Evolutionary conservation across 2,888 invertebrate genomes (phyloP).

Genomic region (Liopterus haemorrhoidalis): DNA sequence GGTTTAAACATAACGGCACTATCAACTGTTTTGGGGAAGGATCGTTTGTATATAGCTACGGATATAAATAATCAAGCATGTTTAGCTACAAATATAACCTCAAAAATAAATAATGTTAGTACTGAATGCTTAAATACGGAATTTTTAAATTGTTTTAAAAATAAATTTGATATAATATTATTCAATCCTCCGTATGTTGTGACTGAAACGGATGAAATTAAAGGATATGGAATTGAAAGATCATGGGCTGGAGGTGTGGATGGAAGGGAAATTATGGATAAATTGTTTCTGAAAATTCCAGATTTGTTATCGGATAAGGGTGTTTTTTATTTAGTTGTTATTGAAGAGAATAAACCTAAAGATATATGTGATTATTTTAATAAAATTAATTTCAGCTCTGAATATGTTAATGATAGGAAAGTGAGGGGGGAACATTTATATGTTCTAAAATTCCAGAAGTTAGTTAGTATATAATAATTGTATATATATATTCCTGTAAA

Average conservation of each 20-base stretch:
- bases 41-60: constrained; percentile 57
- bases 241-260: constrained; percentile 76
- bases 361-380: constrained; percentile 61
- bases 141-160: constrained; percentile 54
- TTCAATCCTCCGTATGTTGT: constrained; percentile 99
- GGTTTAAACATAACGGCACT: constrained; percentile 87
- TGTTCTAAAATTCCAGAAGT: constrained; percentile 61
- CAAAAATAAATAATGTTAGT: constrained; percentile 57
- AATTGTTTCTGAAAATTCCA: constrained; percentile 63
- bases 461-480: neutral
- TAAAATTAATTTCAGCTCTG: constrained; percentile 53
- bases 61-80: constrained; percentile 85
- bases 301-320: constrained; percentile 67
- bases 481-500: constrained; percentile 1
- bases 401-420: constrained; percentile 63
- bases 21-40: constrained; percentile 52
- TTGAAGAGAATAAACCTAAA: constrained; percentile 81
- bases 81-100: constrained; percentile 62
- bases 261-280: constrained; percentile 72
- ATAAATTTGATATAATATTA: constrained; percentile 75
- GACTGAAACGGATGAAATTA: constrained; percentile 69
- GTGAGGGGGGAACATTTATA: constrained; percentile 83
- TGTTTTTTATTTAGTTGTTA: constrained; percentile 78
- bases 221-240: constrained; percentile 50
- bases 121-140: constrained; percentile 63